These are phyloP conservation scores for Spongia lamella DNA, from an alignment of 37 sponge, comb jelly and placozoan species.

Conservation along the genomic window DNA sequence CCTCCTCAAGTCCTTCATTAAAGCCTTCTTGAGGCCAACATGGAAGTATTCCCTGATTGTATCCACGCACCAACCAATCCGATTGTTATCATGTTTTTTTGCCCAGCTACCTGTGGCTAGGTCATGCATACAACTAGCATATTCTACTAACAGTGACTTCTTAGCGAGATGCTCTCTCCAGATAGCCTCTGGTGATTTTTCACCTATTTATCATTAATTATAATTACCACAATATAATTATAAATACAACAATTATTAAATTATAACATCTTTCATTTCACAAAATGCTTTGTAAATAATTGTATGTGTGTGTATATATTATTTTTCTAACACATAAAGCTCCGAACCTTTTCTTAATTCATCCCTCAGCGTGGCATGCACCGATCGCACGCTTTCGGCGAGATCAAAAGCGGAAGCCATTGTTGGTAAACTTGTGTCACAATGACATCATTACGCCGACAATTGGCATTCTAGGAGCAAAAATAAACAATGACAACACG, in stretches of 20 bases:
- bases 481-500: too few relatives aligned
- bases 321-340: too few relatives aligned
- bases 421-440: too few relatives aligned
- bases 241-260: background rate
- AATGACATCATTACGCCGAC: too few relatives aligned
- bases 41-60: conserved; percentile 54
- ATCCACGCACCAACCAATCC: conserved; percentile 71
- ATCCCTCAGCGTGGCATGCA: too few relatives aligned
- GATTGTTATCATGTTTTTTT: conserved; percentile 17
- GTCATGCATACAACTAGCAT: conserved; percentile 56
- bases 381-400: too few relatives aligned
- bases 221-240: background rate
- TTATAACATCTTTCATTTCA: too few relatives aligned
- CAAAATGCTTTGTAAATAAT: too few relatives aligned
- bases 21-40: conserved; percentile 22
- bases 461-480: too few relatives aligned
- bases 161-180: conserved; percentile 58
- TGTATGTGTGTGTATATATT: too few relatives aligned
- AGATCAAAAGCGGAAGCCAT: too few relatives aligned
- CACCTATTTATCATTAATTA: background rate
- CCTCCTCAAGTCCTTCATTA: conserved; percentile 63
- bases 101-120: conserved; percentile 61
- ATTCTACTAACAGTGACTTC: conserved; percentile 21
- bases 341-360: too few relatives aligned
- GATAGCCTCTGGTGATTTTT: conserved; percentile 10